These are phyloP conservation scores for Drosophila anomelani DNA, from an alignment of 2,888 invertebrate species.

Conservation along the genomic window DNA sequence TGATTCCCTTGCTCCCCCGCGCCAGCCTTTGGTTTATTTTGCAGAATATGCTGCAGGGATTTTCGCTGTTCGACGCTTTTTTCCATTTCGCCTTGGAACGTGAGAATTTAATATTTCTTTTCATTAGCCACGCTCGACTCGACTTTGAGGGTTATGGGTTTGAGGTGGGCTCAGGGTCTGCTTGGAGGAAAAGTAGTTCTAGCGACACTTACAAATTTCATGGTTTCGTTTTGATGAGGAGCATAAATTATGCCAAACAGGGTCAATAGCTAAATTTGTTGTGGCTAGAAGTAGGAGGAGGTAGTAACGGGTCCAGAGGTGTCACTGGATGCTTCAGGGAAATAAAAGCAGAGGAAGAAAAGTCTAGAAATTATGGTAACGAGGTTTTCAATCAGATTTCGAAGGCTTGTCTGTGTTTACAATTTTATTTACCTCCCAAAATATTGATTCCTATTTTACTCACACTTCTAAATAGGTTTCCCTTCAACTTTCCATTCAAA, in stretches of 20 bases:
- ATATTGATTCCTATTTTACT: neutral
- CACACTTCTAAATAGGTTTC: neutral
- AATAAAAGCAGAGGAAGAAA: neutral
- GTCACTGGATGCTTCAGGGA: neutral
- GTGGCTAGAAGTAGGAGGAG: neutral
- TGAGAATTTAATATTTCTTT: conserved; percentile 80
- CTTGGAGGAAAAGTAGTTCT: conserved; percentile 15
- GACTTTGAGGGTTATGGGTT: conserved; percentile 15
- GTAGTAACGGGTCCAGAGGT: neutral
- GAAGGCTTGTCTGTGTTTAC: neutral
- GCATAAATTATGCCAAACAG: conserved; percentile 63
- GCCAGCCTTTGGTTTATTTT: conserved; percentile 41
- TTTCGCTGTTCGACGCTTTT: conserved; percentile 32
- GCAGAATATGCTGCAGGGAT: conserved; percentile 46
- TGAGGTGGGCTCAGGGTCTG: conserved; percentile 15
- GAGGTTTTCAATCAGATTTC: no score
- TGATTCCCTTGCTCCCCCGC: neutral
- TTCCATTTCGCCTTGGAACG: conserved; percentile 64
- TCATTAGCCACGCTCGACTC: conserved; percentile 69
- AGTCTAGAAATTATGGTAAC: neutral
- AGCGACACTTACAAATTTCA: conserved; percentile 70
- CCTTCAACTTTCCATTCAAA: neutral
- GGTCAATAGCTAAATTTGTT: conserved; percentile 53
- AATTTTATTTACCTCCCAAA: neutral
- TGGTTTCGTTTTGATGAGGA: conserved; percentile 54